Base-by-base conservation (phyloP, 2,888 invertebrate genomes). In the Drosophila sordidula region DNA sequence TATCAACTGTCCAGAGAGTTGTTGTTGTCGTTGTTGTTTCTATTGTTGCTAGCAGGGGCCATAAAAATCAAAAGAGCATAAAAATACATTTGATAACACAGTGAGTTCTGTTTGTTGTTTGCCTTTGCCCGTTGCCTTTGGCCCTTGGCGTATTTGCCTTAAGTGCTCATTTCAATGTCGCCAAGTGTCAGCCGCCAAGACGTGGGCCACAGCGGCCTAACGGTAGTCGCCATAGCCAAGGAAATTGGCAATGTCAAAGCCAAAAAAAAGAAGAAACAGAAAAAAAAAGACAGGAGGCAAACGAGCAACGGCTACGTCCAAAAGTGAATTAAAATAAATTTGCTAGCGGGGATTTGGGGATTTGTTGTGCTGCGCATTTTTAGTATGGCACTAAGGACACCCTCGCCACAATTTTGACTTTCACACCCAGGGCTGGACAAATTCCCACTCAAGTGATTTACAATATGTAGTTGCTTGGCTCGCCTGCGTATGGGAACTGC, bases 271-370 rank as follows among this genome's bases (percentile, higher is more conserved):
- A 45, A 56, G 2, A 22, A 39, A 44, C 3, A 22, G 4, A 22
- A 22, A 36, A 26, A 54, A 56, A 64, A 51, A 52, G 34, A 52
- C 45, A 50, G 52, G 42, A 58, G 44, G 36, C 52, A 62, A 59
- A 61, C 50, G 45, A 61, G 66, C 64, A 66, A 73, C 63, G 78
- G 70, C 78, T 57, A 63, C 68, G 84, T 83, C 85, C 74, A 87
- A 85, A 85, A 87, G 85, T 85, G 85, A 85, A 85, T 85, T 85
- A 85, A 85, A 87, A 87, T 85, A 85, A 85, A 85, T 85, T 87
- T 85, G 86, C 87, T 85, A 59, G 87, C 86, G 87, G 85, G 85
- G 87, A 87, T 85, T 85, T 85, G 63, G 86, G 87, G 87, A 85
- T 85, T 85, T 85, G 85, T 87, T 82, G 83, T 80, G 83, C 83